Evolutionary conservation across 2,113 vertebrate genomes (phyloP), one percentile per base, ranked within the genome.

Genomic region (Sinocyclocheilus anophthalmus): DNA sequence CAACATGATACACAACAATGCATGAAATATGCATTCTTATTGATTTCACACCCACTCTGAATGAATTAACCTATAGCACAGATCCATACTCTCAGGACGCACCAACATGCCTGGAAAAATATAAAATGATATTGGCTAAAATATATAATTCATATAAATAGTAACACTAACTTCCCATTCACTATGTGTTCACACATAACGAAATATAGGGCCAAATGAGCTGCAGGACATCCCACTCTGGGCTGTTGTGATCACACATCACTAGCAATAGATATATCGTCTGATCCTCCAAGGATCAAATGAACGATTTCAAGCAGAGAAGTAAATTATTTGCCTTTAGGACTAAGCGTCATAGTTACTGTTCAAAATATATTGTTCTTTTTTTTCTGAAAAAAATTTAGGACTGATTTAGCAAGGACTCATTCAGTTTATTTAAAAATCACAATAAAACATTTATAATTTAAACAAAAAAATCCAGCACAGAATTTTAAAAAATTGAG

Each of bases 1-100:
- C n/a, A 65, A 81, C 57, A 67, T 8, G 12, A 14, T 16, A 3
- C 39, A 81, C 13, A 14, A 48, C n/a, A 67, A 81, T 69, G 12
- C 67, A 83, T 73, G 18, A 83, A 73, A 83, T 67, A 48, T 67
- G 81, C 50, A 70, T 83, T 83, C 18, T n/a, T 57, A 37, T 55
- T 83, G 48, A 83, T 81, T 37, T 61, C 55, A 70, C 45, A n/a
- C 48, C 45, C 48, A 72, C 67, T 37, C 67, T 20, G 14, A 55
- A 55, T 83, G 30, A 53, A 83, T 53, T 37, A 65, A 72, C 30
- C 26, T 55, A 55, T n/a, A 57, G 11, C 42, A 48, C 72, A 75
- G 20, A 48, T 76, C 73, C 45, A 75, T 45, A 45, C 12, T 76
- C 13, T 50, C n/a, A 26, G 7, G 45, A 50, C 22, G 0, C 39